Evolutionary conservation across 2,113 vertebrate species (phyloP).

Genomic region (Lynx canadensis): DNA sequence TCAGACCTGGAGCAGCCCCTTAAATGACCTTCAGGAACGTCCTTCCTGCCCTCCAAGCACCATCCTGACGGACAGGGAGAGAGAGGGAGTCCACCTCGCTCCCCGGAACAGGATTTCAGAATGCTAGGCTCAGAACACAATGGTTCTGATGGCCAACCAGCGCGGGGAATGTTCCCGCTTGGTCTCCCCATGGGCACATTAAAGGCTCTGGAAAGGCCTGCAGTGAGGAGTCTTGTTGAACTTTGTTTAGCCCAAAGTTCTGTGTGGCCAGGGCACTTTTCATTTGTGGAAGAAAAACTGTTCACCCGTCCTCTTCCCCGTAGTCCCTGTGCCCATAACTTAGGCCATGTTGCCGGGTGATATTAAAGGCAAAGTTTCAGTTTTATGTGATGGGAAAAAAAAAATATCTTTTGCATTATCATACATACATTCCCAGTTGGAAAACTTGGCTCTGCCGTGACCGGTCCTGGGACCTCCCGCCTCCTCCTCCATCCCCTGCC

Average conservation of each 20-base stretch:
- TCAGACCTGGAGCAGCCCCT: too few relatives aligned
- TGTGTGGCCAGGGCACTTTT: background rate
- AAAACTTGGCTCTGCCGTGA: background rate
- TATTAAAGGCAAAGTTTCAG: background rate
- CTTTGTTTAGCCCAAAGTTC: background rate
- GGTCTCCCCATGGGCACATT: background rate
- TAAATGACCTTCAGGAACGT: background rate
- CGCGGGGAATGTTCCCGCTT: background rate
- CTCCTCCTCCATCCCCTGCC: background rate
- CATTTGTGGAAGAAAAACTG: background rate
- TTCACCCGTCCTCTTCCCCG: background rate
- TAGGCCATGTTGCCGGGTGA: background rate
- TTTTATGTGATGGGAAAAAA: background rate
- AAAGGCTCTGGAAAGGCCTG: background rate
- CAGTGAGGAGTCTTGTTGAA: background rate
- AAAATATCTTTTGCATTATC: background rate
- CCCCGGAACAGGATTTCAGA: background rate
- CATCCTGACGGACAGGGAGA: background rate
- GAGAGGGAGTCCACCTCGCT: background rate
- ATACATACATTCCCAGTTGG: background rate
- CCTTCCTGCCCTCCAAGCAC: background rate
- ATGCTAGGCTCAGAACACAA: background rate
- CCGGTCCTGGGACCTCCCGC: too few relatives aligned
- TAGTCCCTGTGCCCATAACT: background rate
- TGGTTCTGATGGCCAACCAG: too few relatives aligned